Evolutionary conservation across 2,888 invertebrate genomes (phyloP).

Genomic region (Sipha maydis): DNA sequence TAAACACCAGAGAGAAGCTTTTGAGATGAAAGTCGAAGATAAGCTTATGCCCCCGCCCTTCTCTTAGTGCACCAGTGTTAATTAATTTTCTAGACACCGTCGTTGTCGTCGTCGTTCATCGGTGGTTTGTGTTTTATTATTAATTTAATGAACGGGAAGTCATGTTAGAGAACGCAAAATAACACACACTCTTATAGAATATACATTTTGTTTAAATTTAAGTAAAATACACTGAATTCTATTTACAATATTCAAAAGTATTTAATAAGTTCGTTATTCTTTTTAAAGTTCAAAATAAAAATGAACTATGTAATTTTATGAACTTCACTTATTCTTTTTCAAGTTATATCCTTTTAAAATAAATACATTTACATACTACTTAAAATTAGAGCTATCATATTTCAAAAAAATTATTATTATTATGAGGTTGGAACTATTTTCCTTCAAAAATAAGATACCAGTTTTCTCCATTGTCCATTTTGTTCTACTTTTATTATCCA

Average conservation of each 20-base stretch:
- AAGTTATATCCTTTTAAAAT: no score
- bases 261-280: background rate
- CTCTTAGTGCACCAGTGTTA: background rate
- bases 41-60: background rate
- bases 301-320: background rate
- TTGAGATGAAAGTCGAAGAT: slow-evolving; percentile 20
- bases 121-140: background rate
- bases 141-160: slow-evolving; percentile 30
- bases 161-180: background rate
- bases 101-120: background rate
- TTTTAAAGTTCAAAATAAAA: background rate
- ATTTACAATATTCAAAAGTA: background rate
- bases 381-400: no score
- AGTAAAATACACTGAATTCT: background rate
- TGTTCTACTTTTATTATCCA: no score
- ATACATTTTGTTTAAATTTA: background rate
- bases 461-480: no score
- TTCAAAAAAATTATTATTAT: no score
- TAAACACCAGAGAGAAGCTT: slow-evolving; percentile 35
- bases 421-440: no score
- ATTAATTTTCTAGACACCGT: slow-evolving; percentile 41
- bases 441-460: no score
- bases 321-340: no score
- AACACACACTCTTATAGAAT: background rate
- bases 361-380: no score